phyloP scores from a whole-genome alignment of 2,888 invertebrate genomes.

The Calliphora vomitoria region DNA sequence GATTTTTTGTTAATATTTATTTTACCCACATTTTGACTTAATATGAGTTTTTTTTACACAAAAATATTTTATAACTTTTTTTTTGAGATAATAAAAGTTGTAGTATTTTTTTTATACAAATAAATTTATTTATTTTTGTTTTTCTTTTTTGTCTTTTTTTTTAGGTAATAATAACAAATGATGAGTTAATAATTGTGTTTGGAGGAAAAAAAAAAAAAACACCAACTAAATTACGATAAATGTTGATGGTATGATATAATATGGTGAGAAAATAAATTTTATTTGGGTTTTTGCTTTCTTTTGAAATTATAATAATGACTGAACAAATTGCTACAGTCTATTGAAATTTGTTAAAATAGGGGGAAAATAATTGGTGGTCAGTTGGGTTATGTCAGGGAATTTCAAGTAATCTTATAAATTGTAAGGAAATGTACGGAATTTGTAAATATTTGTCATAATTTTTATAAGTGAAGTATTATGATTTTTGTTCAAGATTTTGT shows the following conservation, averaged over 20 bases:
- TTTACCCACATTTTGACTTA: background rate
- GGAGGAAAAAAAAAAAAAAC: background rate
- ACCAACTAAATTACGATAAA: conserved; percentile 4
- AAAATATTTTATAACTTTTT: background rate
- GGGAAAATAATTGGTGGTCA: background rate
- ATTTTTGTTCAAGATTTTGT: background rate
- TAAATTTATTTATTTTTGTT: background rate
- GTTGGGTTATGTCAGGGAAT: background rate
- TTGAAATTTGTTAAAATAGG: conserved; percentile 3
- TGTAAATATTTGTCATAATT: no score
- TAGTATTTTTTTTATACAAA: background rate
- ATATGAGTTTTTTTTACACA: background rate
- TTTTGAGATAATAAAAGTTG: background rate
- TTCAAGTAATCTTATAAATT: background rate
- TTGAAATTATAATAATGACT: background rate
- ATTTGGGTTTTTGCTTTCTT: background rate
- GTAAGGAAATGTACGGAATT: no score
- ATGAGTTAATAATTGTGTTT: conserved; percentile 11
- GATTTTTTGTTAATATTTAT: background rate
- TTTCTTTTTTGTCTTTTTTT: conserved; percentile 8
- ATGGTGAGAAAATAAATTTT: conserved; percentile 40
- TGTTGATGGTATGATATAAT: background rate
- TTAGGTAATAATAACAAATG: conserved; percentile 33
- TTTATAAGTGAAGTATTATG: background rate
- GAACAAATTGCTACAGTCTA: background rate